Conservation (phyloP, 2,113 vertebrate genomes). For the Clarias gariepinus region DNA sequence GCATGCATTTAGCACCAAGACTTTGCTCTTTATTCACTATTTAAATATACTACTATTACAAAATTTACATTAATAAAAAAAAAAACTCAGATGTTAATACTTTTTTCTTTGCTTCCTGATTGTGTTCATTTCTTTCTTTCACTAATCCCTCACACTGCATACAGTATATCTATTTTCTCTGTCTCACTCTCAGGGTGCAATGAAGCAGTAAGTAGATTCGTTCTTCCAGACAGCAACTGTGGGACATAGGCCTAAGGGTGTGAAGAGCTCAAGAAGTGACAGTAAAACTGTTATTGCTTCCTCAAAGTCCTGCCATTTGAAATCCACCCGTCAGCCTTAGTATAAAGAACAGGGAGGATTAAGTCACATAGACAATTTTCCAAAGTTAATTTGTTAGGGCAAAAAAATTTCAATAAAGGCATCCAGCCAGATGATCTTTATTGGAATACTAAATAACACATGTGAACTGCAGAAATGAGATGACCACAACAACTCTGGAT, state of each 20-base stretch:
- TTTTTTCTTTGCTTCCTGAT: not conserved
- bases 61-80: too few species aligned
- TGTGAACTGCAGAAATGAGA: not conserved
- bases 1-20: too few species aligned
- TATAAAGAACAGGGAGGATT: slow-evolving; percentile 54
- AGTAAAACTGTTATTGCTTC: slow-evolving; percentile 27
- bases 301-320: slow-evolving; percentile 40
- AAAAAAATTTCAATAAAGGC: slow-evolving; percentile 45
- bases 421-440: not conserved
- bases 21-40: not conserved
- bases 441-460: not conserved
- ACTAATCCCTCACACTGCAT: not conserved
- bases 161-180: slow-evolving; percentile 2
- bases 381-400: slow-evolving; percentile 59
- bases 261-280: slow-evolving; percentile 36
- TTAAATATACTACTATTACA: not conserved
- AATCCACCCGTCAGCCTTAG: slow-evolving; percentile 57
- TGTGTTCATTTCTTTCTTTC: not conserved
- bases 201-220: slow-evolving; percentile 53
- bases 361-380: slow-evolving; percentile 62
- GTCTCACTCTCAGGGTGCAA: slow-evolving; percentile 48
- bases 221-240: slow-evolving; percentile 34
- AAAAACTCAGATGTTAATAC: not conserved
- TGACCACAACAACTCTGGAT: slow-evolving; percentile 4
- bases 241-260: slow-evolving; percentile 13